A percentile compares a stretch with the other conserved stretches of the same genome.
Conservation (phyloP, 2,888 invertebrate species). For the Isoperla grammatica region DNA sequence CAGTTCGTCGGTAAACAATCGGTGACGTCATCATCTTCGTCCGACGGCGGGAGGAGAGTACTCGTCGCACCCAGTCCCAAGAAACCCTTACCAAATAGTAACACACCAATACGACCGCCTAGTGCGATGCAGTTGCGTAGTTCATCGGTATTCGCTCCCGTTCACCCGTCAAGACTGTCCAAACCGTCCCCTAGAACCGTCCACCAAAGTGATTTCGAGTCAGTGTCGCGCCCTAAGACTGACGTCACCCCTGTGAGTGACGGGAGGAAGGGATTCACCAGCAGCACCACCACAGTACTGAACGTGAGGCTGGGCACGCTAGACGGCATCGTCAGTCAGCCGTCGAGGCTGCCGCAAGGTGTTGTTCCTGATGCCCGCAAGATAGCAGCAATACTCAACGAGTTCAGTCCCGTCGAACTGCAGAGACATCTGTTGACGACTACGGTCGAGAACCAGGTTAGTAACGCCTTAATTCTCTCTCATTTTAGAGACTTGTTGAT, state of each 20-base stretch:
- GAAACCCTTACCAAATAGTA: too few species aligned
- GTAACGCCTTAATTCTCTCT: constrained; percentile 30
- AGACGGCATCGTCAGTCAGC: constrained; percentile 57
- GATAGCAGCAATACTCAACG: constrained; percentile 76
- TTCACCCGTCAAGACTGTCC: too few species aligned
- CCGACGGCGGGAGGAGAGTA: constrained; percentile 26
- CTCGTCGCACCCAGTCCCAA: constrained; percentile 5
- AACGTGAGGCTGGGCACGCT: constrained; percentile 52
- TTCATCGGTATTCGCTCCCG: too few species aligned
- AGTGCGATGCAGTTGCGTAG: too few species aligned
- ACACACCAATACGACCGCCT: too few species aligned
- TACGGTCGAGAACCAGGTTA: constrained; percentile 79
- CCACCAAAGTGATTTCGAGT: not conserved
- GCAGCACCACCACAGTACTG: not conserved
- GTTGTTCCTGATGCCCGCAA: constrained; percentile 65
- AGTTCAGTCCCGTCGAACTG: constrained; percentile 74
- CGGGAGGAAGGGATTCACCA: too few species aligned
- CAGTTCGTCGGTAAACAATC: constrained; percentile 41
- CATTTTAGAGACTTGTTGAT: too few species aligned
- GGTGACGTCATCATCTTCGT: too few species aligned
- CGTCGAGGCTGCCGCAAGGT: constrained; percentile 41
- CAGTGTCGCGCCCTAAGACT: not conserved
- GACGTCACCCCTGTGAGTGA: not conserved
- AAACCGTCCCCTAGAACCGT: not conserved
- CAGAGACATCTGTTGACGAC: constrained; percentile 76